Evolutionary conservation across 2,113 vertebrate species (phyloP), one percentile per base, ranked within the genome.

Genomic region (Martes martes): DNA sequence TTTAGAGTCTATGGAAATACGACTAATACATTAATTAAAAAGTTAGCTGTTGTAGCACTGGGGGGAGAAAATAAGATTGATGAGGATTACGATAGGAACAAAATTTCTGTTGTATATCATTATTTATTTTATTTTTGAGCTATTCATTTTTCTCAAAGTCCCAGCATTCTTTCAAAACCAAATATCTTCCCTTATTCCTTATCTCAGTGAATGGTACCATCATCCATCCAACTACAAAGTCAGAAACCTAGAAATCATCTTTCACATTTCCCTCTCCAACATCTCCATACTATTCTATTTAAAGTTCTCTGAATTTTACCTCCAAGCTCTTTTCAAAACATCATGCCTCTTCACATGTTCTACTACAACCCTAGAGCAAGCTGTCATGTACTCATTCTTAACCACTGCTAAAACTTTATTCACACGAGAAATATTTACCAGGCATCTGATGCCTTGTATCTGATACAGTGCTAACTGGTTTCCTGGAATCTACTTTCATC

Each of bases 51-150:
- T 55, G 9, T 63, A 87, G 55, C 4, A 18, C 63, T 88, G 42
- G 0, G 59, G 19, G 19, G 73, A 89, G 31, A 94, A 36, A 89
- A 85, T 19, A 45, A 11, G 23, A 85, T 96, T 45, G 73, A 81
- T 78, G 59, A 39, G 33, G 71, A 61, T 19, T 86, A 47, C 45
- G 3, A 74, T 4, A 74, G 15, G 14, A 67, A 73, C 13, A 85
- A 47, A 47, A 36, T 76, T 89, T 73, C 26, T 71, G 10, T 65
- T 91, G 16, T 57, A 24, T 42, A 52, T 55, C n/a, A 79, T 92
- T 94, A 63, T 96, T 90, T 81, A 52, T 65, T 76, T 84, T 93
- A 33, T 50, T 91, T 92, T 89, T 92, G 18, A 79, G n/a, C 69
- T 88, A 52, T 84, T 93, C 6, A 65, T 93, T 80, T 80, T 87